Evolutionary conservation across 2,888 invertebrate species (phyloP).

Genomic region (Strigamia transsilvanica): DNA sequence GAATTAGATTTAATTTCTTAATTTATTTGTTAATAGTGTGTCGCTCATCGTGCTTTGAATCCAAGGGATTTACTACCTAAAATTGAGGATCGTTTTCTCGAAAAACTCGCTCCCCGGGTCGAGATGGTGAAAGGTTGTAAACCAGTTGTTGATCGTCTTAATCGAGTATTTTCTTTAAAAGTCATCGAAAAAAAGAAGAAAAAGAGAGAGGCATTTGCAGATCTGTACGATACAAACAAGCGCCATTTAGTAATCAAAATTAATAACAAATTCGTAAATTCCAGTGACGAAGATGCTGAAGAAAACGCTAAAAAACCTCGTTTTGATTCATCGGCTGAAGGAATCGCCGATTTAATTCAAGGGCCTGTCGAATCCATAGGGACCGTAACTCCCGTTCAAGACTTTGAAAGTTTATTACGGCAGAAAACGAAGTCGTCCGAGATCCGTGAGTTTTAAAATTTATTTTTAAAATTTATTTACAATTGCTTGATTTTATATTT

Average conservation of each 20-base stretch:
- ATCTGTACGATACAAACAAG: conserved; percentile 61
- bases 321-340: background rate
- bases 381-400: conserved; percentile 71
- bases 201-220: conserved; percentile 60
- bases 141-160: conserved; percentile 60
- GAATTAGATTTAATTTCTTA: conserved; percentile 1
- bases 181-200: conserved; percentile 59
- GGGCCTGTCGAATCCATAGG: conserved; percentile 64
- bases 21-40: conserved; percentile 64
- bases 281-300: background rate
- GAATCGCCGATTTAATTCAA: conserved; percentile 60
- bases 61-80: conserved; percentile 71
- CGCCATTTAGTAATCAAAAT: background rate
- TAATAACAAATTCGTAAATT: background rate
- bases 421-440: background rate
- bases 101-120: conserved; percentile 2
- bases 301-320: background rate
- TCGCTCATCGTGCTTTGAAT: conserved; percentile 71
- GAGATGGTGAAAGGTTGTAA: conserved; percentile 59
- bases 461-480: background rate
- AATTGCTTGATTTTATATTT: background rate
- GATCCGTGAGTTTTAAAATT: background rate
- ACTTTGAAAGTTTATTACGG: conserved; percentile 65
- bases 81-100: conserved; percentile 59
- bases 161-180: conserved; percentile 62